Conservation (phyloP, 2,113 vertebrate species). For the Aspidoscelis tigris region DNA sequence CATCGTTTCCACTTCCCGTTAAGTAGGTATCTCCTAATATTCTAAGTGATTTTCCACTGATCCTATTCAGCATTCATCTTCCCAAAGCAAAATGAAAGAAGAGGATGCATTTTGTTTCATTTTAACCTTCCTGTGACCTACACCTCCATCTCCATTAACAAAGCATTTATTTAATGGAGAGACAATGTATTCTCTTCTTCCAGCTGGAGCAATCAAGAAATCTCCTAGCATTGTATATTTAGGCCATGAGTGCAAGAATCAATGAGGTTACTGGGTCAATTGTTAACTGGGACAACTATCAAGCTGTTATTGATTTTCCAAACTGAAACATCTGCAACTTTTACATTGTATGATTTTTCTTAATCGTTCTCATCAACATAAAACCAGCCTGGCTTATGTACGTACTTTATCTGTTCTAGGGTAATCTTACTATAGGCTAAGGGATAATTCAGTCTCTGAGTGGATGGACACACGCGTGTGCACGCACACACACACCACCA, state of each 20-base stretch:
- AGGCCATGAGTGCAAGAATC: slow-evolving; percentile 48
- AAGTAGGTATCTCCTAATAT: neutral
- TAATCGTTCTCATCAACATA: too few species aligned
- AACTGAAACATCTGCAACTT: slow-evolving; percentile 54
- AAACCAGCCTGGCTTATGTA: too few species aligned
- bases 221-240: slow-evolving; percentile 36
- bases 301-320: slow-evolving; percentile 51
- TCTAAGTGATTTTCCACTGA: neutral
- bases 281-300: slow-evolving; percentile 68
- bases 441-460: neutral
- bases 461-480: neutral
- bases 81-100: slow-evolving; percentile 5
- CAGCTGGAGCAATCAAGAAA: slow-evolving; percentile 36
- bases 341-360: neutral
- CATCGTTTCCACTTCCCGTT: neutral
- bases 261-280: slow-evolving; percentile 63
- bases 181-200: slow-evolving; percentile 27
- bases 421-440: neutral
- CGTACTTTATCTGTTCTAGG: neutral
- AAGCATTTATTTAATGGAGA: slow-evolving; percentile 40
- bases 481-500: too few species aligned
- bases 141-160: slow-evolving; percentile 15
- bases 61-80: neutral
- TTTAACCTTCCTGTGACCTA: slow-evolving; percentile 46
- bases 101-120: slow-evolving; percentile 38